Percentiles rank a stretch among this genome's conserved stretches.
phyloP scores from a whole-genome alignment of 2,888 invertebrate genomes.

The Suillia variegata region DNA sequence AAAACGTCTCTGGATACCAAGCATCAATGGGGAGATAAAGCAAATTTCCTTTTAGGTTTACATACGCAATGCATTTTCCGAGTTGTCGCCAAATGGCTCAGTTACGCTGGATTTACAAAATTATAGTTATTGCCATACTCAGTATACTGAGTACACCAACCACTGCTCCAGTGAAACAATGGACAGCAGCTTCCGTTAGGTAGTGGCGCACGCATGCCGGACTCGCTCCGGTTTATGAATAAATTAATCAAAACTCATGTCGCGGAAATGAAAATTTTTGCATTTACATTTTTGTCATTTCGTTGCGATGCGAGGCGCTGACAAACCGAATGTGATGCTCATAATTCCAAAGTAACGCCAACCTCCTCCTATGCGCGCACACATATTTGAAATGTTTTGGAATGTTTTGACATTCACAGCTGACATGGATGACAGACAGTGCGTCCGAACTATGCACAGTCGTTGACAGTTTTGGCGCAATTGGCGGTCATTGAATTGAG shows the following conservation, averaged over 20 bases:
- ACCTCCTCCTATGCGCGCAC: constrained; percentile 16
- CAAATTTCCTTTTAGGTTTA: neutral
- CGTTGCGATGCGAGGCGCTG: constrained; percentile 19
- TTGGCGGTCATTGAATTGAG: too few species aligned
- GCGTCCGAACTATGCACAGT: too few species aligned
- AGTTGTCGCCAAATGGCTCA: too few species aligned
- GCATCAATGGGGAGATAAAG: too few species aligned
- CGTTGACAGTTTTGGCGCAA: neutral
- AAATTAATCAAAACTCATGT: constrained; percentile 44
- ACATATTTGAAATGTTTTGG: constrained; percentile 18
- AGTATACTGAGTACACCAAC: too few species aligned
- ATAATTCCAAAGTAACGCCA: constrained; percentile 13
- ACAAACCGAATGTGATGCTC: too few species aligned
- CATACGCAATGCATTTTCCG: too few species aligned
- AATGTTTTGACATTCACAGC: constrained; percentile 9
- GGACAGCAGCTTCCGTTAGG: constrained; percentile 11
- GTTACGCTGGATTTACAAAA: too few species aligned
- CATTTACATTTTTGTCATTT: constrained; percentile 21
- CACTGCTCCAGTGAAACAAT: too few species aligned
- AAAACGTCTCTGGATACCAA: too few species aligned
- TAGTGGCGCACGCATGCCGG: too few species aligned
- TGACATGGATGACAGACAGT: constrained; percentile 9
- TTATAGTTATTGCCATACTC: too few species aligned
- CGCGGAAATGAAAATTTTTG: constrained; percentile 33
- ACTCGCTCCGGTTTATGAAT: constrained; percentile 52